Evolutionary conservation across 2,113 vertebrate species (phyloP).

Genomic region (Chloropsis cyanopogon): DNA sequence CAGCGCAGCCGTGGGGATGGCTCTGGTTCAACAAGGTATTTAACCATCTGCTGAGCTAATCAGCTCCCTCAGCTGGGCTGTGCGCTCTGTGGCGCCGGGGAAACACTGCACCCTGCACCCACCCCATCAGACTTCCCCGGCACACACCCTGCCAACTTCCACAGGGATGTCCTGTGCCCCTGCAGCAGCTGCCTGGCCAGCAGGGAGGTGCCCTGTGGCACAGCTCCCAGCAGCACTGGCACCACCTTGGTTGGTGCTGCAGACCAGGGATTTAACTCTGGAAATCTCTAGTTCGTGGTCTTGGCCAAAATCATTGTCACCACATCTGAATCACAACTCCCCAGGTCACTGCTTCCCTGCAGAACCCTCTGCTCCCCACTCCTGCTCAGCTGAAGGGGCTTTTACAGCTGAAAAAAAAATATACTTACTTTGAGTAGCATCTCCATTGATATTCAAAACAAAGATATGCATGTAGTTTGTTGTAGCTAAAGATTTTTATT

Average conservation of each 20-base stretch:
- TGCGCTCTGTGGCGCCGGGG: not conserved
- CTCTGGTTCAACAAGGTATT: conserved; percentile 36
- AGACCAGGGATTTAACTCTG: not conserved
- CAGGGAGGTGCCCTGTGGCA: fast-evolving
- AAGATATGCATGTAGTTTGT: not conserved
- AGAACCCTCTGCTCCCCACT: not conserved
- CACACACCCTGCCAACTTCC: not conserved
- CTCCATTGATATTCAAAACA: not conserved
- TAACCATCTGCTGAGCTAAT: conserved; percentile 15
- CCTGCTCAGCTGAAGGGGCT: not conserved
- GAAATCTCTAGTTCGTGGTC: not conserved
- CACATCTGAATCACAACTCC: not conserved
- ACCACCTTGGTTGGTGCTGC: not conserved
- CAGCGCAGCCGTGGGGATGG: not conserved
- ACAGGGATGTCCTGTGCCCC: not conserved
- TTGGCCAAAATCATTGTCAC: not conserved
- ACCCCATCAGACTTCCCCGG: not conserved
- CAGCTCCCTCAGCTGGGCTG: not conserved
- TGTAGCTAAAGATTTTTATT: not conserved
- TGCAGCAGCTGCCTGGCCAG: too few species aligned
- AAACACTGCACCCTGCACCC: not conserved
- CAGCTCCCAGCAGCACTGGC: not conserved
- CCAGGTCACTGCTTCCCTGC: not conserved
- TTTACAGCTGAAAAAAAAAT: not conserved
- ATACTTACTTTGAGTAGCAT: not conserved